Percentiles rank a stretch among this genome's conserved stretches.
phyloP scores from a whole-genome alignment of 1,140 invertebrate species.

The Pseudomyrmex concolor region DNA sequence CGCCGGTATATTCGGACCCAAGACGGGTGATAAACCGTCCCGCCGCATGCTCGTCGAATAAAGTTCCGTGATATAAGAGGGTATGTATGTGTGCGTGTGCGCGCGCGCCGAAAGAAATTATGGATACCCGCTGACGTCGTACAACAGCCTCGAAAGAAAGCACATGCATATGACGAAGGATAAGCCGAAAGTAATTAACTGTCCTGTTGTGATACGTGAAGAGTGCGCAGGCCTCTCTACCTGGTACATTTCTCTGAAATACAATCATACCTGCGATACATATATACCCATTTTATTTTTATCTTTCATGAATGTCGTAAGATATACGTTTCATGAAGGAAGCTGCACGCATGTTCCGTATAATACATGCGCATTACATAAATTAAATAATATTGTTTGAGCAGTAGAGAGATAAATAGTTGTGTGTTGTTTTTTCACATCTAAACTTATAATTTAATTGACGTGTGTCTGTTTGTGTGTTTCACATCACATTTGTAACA shows the following conservation, averaged over 20 bases:
- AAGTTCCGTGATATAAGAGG: slow-evolving; percentile 69
- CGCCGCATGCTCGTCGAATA: slow-evolving; percentile 67
- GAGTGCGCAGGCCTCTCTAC: slow-evolving; percentile 8
- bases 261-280: not conserved
- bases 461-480: too few species aligned
- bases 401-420: not conserved
- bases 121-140: slow-evolving; percentile 34
- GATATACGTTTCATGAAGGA: not conserved
- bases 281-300: not conserved
- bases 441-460: too few species aligned
- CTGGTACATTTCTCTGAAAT: slow-evolving; percentile 39
- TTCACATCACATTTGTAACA: slow-evolving; percentile 22
- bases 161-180: slow-evolving; percentile 45
- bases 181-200: slow-evolving; percentile 67
- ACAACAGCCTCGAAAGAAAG: slow-evolving; percentile 47
- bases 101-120: slow-evolving; percentile 60
- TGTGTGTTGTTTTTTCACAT: not conserved
- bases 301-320: not conserved
- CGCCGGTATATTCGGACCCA: slow-evolving; percentile 24
- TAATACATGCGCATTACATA: not conserved
- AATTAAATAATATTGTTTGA: not conserved
- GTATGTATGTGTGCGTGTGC: not conserved
- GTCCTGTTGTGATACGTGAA: slow-evolving; percentile 35
- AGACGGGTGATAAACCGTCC: slow-evolving; percentile 65
- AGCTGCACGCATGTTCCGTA: not conserved